These are phyloP conservation scores for Craseonycteris thonglongyai DNA, from an alignment of 2,113 vertebrate species.

Conservation along the genomic window DNA sequence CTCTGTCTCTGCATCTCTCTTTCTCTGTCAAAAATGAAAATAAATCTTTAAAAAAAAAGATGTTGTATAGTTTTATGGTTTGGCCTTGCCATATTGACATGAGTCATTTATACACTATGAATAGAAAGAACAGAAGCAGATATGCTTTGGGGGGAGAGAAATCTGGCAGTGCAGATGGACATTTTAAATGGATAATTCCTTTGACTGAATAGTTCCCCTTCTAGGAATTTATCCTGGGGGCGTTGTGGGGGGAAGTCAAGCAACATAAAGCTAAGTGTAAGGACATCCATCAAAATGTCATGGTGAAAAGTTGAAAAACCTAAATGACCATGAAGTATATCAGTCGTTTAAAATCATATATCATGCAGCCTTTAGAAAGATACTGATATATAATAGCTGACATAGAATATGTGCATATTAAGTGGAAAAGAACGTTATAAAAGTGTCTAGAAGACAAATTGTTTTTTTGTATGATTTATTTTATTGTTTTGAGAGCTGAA, in stretches of 20 bases:
- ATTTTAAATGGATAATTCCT: neutral
- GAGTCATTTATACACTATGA: neutral
- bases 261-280: neutral
- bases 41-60: too few species aligned
- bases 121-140: neutral
- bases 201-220: neutral
- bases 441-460: neutral
- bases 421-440: neutral
- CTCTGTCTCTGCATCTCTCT: too few species aligned
- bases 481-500: too few species aligned
- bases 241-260: neutral
- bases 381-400: neutral
- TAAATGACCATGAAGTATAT: neutral
- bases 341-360: neutral
- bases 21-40: too few species aligned
- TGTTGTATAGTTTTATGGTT: neutral
- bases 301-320: neutral
- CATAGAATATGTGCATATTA: neutral
- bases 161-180: neutral
- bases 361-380: neutral
- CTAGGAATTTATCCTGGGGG: neutral
- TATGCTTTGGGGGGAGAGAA: neutral
- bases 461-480: too few species aligned
- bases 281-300: neutral
- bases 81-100: neutral